Evolutionary conservation across 2,113 vertebrate species (phyloP), one percentile per base, ranked within the genome.

Genomic region (Polypterus bichir): DNA sequence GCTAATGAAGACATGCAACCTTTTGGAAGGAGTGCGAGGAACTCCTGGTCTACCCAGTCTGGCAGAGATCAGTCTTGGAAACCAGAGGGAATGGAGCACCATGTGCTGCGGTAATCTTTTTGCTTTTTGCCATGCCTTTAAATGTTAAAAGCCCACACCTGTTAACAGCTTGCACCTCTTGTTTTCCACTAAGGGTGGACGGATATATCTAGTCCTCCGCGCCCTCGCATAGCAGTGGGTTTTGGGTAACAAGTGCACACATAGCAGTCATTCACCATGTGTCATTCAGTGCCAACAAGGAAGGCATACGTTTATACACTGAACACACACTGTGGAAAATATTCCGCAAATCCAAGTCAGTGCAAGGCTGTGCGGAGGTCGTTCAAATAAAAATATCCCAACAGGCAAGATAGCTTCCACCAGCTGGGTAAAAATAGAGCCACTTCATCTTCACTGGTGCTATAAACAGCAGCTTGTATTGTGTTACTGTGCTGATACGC

Each of bases 181-280:
- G 59, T 72, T 73, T 74, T 73, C 72, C 74, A 74, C 69, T 71
- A 71, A 72, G 74, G 74, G 74, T 76, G 74, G 63, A 74, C 66
- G 49, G 69, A 74, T 76, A 73, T 76, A 73, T 73, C 61, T 48
- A 60, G 57, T 57, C 62, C 60, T 46, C 46, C 58, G 46, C 60
- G 55, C 54, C 54, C 65, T 55, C 44, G 56, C 66, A 59, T 58
- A 63, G 65, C 63, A 60, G 55, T 53, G 61, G 46, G 65, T 62
- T 65, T 67, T 68, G 67, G 55, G 70, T 68, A 71, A 73, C 74
- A 74, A 74, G 74, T 74, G 74, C 70, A 74, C 59, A 60, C 72
- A 73, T 73, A 71, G 65, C 66, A n/a, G 55, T 70, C 74, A 77
- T 70, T 52, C 64, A 45, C 62, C 11, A 60, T 71, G 69, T 73